Evolutionary conservation across 2,797 vertebrate genomes (phyloP).

Genomic region (Artibeus lituratus): DNA sequence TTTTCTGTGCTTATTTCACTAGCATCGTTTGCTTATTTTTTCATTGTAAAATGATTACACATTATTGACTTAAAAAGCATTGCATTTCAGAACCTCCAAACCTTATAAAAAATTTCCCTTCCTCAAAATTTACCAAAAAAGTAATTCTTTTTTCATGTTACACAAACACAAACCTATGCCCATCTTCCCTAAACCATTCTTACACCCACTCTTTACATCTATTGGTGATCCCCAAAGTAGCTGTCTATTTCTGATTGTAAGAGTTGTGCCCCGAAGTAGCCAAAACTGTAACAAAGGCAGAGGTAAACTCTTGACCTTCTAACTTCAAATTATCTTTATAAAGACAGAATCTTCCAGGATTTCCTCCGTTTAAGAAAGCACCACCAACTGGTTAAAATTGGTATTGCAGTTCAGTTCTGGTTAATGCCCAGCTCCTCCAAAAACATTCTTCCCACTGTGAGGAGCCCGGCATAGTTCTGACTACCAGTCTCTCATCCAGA

Average conservation of each 20-base stretch:
- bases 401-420: background rate
- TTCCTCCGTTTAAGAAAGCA: background rate
- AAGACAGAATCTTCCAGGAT: background rate
- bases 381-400: background rate
- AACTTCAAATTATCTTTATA: background rate
- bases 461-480: background rate
- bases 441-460: background rate
- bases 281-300: background rate
- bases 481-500: rapidly evolving
- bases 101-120: background rate
- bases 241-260: background rate
- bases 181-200: background rate
- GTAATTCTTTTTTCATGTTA: background rate
- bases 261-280: background rate
- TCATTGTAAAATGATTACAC: background rate
- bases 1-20: background rate
- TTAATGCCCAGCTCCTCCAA: background rate
- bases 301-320: background rate
- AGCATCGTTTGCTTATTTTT: background rate
- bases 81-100: background rate
- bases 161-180: background rate
- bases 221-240: background rate
- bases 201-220: background rate
- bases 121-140: background rate
- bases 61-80: background rate